Evolutionary conservation across 2,888 invertebrate species (phyloP), one percentile per base, ranked within the genome.

Genomic region (Pterobdella sp.): DNA sequence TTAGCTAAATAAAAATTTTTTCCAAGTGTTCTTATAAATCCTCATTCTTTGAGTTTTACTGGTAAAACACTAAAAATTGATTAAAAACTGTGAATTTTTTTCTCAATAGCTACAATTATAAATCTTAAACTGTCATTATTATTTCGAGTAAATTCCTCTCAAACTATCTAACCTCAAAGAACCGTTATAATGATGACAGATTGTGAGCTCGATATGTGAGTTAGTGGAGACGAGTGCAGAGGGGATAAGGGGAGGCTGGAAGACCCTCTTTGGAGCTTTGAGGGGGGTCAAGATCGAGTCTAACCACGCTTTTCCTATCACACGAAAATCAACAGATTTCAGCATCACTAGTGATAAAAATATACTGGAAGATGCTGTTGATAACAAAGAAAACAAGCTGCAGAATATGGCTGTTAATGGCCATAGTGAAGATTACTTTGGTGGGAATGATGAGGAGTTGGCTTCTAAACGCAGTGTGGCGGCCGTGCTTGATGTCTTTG

Each of bases 211-310:
- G 79, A 89, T 96, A 68, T 94, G 94, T 83, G 94, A 94, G 84
- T 92, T 96, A 79, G 95, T 97, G 0, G 94, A 95, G 84, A 92
- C 92, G 0, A 94, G 93, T 82, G 88, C 93, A 79, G 90, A 91
- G 75, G 94, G 95, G 85, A 93, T 96, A 63, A 88, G 92, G 77
- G 94, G 94, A 0, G 96, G 96, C 0, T 97, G 96, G 96, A 87
- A 95, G 72, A 93, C 96, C 0, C 85, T 97, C 0, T 97, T 97
- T 81, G 94, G 94, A 18, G 94, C 95, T 0, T 84, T 97, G 64
- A 88, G 94, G 31, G 93, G 93, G 65, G 93, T 94, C 0, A 81
- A 81, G 76, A 82, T 83, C 68, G 82, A 83, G 74, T 82, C 80
- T 76, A 83, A 82, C 7, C 10, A 22, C 22, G 49, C 49, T 42